These are phyloP conservation scores for Carabus problematicus DNA, from an alignment of 2,888 invertebrate species.

Conservation along the genomic window DNA sequence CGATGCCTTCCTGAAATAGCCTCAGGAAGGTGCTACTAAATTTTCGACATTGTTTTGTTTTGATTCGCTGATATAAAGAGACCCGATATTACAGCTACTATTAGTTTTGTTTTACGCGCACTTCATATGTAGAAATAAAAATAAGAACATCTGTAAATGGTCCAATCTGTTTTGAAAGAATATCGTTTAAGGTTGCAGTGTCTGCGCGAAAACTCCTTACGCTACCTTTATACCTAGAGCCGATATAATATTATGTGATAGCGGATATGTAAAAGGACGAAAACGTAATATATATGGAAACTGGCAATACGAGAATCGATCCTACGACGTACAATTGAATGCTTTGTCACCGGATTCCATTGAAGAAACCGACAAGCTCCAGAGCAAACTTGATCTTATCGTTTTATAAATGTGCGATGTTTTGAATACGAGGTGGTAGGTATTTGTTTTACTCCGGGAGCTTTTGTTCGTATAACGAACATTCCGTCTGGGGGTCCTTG, in stretches of 20 bases:
- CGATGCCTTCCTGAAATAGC: too few relatives aligned
- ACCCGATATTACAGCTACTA: too few relatives aligned
- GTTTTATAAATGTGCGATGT: conserved; percentile 38
- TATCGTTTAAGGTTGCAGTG: too few relatives aligned
- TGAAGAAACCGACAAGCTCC: conserved; percentile 9
- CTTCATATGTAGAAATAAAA: too few relatives aligned
- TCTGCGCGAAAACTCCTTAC: too few relatives aligned
- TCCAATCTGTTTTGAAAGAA: too few relatives aligned
- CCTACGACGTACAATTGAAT: conserved; percentile 37
- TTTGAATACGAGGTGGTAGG: conserved; percentile 33
- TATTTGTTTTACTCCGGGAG: conserved; percentile 33
- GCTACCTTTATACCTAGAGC: too few relatives aligned
- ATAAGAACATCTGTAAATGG: too few relatives aligned
- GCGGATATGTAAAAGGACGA: conserved; percentile 18
- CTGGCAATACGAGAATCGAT: conserved; percentile 36
- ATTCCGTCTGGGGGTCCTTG: conserved; percentile 6
- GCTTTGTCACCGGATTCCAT: conserved; percentile 38
- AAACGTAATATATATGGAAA: conserved; percentile 41
- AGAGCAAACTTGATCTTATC: conserved; percentile 31
- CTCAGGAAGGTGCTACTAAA: too few relatives aligned
- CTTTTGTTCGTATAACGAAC: conserved; percentile 39
- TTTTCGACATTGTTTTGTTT: too few relatives aligned
- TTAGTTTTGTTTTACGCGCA: too few relatives aligned
- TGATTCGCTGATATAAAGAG: too few relatives aligned
- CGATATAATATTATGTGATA: conserved; percentile 8